phyloP scores from a whole-genome alignment of 2,113 vertebrate genomes.

The Vombatus ursinus region DNA sequence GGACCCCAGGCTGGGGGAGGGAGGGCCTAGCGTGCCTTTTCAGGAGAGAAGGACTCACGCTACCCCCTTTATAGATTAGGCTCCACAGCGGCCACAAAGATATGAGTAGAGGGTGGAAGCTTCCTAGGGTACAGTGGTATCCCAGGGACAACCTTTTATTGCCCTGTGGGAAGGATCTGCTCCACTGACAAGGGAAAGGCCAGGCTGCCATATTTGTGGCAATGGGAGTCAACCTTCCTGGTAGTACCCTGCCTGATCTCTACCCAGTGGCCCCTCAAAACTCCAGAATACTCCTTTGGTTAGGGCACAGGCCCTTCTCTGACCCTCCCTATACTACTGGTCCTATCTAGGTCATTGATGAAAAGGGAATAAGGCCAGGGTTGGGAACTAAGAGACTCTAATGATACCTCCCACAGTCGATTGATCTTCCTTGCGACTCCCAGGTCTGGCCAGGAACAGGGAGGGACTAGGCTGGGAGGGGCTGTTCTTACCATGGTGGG shows the following conservation, averaged over 20 bases:
- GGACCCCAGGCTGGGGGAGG: conserved; percentile 53
- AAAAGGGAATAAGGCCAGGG: background rate
- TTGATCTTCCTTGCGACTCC: background rate
- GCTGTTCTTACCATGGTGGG: background rate
- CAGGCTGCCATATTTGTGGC: background rate
- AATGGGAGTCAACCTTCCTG: conserved; percentile 36
- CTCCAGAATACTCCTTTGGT: background rate
- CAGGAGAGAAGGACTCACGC: background rate
- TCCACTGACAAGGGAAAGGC: background rate
- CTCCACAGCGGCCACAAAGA: background rate
- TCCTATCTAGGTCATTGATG: background rate
- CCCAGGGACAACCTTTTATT: background rate
- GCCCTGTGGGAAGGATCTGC: background rate
- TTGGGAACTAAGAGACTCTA: background rate
- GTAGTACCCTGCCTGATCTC: background rate
- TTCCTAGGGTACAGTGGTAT: background rate
- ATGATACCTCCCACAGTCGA: background rate
- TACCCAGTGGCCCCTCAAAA: background rate
- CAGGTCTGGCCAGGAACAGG: conserved; percentile 64
- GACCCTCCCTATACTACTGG: background rate
- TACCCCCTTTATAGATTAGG: background rate
- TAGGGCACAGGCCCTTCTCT: background rate
- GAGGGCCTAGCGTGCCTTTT: background rate
- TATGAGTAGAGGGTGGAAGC: background rate
- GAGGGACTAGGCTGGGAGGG: conserved; percentile 55